Evolutionary conservation across 2,888 invertebrate species (phyloP).

Genomic region (Phortica magna): DNA sequence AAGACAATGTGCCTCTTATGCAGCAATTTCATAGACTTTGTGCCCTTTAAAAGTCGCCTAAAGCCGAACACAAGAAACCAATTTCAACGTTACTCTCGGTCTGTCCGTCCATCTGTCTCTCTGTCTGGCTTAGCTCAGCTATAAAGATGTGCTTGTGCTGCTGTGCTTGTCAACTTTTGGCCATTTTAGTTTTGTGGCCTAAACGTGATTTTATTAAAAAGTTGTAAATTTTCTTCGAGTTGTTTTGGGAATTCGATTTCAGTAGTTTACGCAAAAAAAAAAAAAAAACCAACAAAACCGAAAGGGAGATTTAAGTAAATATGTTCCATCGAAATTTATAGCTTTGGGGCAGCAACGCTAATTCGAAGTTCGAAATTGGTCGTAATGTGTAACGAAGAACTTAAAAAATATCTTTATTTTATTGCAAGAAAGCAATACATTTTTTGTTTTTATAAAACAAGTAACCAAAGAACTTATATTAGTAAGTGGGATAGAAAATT

Average conservation of each 20-base stretch:
- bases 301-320: background rate
- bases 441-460: too few species aligned
- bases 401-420: too few species aligned
- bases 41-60: background rate
- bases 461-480: too few species aligned
- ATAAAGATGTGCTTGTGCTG: constrained; percentile 49
- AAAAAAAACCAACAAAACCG: background rate
- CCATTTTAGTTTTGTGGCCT: constrained; percentile 54
- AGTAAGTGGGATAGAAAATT: too few species aligned
- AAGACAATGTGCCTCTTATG: background rate
- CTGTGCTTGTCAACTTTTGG: constrained; percentile 42
- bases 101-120: too few species aligned
- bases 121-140: constrained; percentile 32
- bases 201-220: constrained; percentile 58
- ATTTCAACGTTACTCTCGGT: background rate
- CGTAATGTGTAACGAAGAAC: background rate
- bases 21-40: background rate
- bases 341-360: background rate
- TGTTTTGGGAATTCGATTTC: background rate
- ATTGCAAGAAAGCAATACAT: too few species aligned
- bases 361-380: background rate
- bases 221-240: constrained; percentile 44
- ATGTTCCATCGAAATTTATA: background rate
- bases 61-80: background rate
- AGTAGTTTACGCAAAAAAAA: background rate